These are phyloP conservation scores for Carapus acus DNA, from an alignment of 2,797 vertebrate genomes.

Conservation along the genomic window DNA sequence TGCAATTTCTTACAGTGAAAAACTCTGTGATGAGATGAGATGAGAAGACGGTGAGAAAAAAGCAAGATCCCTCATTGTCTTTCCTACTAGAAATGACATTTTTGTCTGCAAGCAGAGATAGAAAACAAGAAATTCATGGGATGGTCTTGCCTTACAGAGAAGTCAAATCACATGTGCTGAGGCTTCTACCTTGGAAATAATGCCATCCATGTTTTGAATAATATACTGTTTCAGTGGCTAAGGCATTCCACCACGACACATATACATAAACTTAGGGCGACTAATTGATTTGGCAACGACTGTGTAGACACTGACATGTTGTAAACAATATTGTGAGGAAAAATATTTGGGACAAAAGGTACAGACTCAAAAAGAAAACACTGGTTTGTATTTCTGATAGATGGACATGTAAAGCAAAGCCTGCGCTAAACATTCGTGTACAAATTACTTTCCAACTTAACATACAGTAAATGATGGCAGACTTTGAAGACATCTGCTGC, in stretches of 20 bases:
- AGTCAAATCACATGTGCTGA: slow-evolving; percentile 49
- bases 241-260: too few relatives aligned
- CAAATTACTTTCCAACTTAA: too few relatives aligned
- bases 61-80: too few relatives aligned
- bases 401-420: slow-evolving; percentile 23
- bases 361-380: slow-evolving; percentile 13
- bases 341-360: slow-evolving; percentile 6
- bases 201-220: too few relatives aligned
- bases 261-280: too few relatives aligned
- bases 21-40: slow-evolving; percentile 52
- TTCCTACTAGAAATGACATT: slow-evolving; percentile 12
- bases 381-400: slow-evolving; percentile 35
- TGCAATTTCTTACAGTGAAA: slow-evolving; percentile 72
- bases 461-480: too few relatives aligned
- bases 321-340: slow-evolving; percentile 2
- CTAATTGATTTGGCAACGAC: slow-evolving; percentile 38
- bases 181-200: slow-evolving; percentile 37
- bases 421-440: slow-evolving; percentile 29
- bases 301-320: slow-evolving; percentile 8
- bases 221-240: too few relatives aligned
- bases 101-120: slow-evolving; percentile 28
- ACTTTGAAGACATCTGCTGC: too few relatives aligned
- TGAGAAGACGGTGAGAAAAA: too few relatives aligned
- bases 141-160: slow-evolving; percentile 33
- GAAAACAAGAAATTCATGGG: slow-evolving; percentile 5